Conservation (phyloP, 1,140 invertebrate genomes). For the Tetramorium parvispinum region DNA sequence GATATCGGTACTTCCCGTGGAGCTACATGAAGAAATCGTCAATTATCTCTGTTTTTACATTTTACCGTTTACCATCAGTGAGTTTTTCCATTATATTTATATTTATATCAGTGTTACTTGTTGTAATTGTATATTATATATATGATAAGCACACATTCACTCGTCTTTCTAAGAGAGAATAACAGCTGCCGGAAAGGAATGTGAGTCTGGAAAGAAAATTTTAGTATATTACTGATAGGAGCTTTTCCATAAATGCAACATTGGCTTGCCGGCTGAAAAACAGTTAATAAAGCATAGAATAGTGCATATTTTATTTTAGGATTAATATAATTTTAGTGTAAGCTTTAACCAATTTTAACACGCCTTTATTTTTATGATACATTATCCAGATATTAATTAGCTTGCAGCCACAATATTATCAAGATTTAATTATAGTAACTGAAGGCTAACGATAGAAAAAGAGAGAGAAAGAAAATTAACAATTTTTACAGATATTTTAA, state of each 20-base stretch:
- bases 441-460: background rate
- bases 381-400: background rate
- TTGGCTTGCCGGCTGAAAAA: background rate
- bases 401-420: background rate
- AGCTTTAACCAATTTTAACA: background rate
- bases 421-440: background rate
- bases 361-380: background rate
- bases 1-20: constrained; percentile 95
- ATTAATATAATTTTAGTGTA: constrained; percentile 29
- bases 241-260: background rate
- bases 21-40: constrained; percentile 97
- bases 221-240: constrained; percentile 22
- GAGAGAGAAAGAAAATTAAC: background rate
- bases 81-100: constrained; percentile 80
- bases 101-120: background rate
- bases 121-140: background rate
- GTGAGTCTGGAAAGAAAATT: constrained; percentile 23
- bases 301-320: constrained; percentile 20
- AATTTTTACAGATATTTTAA: background rate
- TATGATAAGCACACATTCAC: constrained; percentile 8
- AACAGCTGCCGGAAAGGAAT: constrained; percentile 1
- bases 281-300: background rate
- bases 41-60: constrained; percentile 98
- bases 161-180: constrained; percentile 38
- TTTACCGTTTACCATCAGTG: constrained; percentile 98